Percentiles rank a stretch among this genome's conserved stretches.
phyloP scores from a whole-genome alignment of 2,113 vertebrate genomes.

The Prietella phreatophila region DNA sequence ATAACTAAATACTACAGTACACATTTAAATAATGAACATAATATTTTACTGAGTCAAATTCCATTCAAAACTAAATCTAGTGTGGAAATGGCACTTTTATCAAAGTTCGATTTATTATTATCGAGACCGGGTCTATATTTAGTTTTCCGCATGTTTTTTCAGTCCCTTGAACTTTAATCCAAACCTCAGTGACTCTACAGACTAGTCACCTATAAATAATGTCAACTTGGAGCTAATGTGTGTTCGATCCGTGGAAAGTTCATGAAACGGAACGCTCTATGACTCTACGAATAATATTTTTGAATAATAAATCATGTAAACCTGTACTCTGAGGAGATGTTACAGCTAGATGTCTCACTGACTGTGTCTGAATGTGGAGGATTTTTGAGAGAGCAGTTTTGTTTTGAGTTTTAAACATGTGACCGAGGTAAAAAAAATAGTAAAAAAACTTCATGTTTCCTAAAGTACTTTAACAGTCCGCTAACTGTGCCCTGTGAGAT shows the following conservation, averaged over 20 bases:
- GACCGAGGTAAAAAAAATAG: neutral
- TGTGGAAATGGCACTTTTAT: neutral
- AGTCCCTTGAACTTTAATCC: neutral
- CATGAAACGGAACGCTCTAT: neutral
- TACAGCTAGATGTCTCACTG: neutral
- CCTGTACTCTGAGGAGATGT: neutral
- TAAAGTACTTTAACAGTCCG: neutral
- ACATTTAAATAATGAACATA: neutral
- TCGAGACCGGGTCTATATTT: too few relatives aligned
- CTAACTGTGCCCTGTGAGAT: neutral
- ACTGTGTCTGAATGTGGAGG: neutral
- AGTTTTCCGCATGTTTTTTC: neutral
- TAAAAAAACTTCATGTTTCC: too few relatives aligned
- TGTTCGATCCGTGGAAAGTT: neutral
- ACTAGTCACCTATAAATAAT: neutral
- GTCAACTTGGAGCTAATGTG: neutral
- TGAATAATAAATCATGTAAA: too few relatives aligned
- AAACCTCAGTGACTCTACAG: neutral
- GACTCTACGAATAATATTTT: neutral
- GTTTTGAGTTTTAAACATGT: neutral
- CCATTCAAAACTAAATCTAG: neutral
- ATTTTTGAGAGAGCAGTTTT: neutral
- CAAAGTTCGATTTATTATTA: neutral
- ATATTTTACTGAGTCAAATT: neutral
- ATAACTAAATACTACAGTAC: neutral